Evolutionary conservation across 1,140 invertebrate species (phyloP), one percentile per base, ranked within the genome.

Genomic region (Physella acuta): DNA sequence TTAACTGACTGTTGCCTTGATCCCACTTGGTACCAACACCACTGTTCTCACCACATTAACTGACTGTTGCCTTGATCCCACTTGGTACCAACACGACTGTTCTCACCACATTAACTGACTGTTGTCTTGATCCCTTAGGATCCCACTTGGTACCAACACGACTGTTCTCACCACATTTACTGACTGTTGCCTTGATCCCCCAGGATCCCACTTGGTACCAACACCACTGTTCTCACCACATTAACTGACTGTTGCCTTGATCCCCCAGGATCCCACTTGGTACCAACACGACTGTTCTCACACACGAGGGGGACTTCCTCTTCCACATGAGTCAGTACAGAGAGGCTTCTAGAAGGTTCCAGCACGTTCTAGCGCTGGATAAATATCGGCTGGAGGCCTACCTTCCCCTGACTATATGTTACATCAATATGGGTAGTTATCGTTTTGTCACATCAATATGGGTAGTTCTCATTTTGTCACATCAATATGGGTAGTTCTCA

Each of bases 261-360:
- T 71, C 67, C 11, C 58, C 60, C 17, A 68, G 39, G 14, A 72
- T 79, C 4, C 53, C 74, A 3, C 55, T 75, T n/a, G 74, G 73
- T 20, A 58, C 59, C 30, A 81, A 80, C 66, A 71, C 75, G 26
- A 78, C 75, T 28, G 67, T 81, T 33, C 68, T 81, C 31, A 69
- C 76, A 31, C 77, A 81, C 49, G 81, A 82, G 73, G 79, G 72
- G 1, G 66, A 73, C 49, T 76, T 75, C 74, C 64, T 82, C 2
- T 49, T 70, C 26, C 63, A 71, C 20, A 74, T 76, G 49, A 73
- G 72, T 20, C 59, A 63, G 20, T 76, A 71, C 37, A 36, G 68
- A n/a, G 52, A 70, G 44, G 80, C 80, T 0, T 64, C 70, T n/a
- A 52, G 73, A 31, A 58, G 78, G 60, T 69, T 81, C 1, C 30